Percentiles rank a stretch among this genome's conserved stretches.
phyloP scores from a whole-genome alignment of 2,113 vertebrate species.

The Canis aureus region DNA sequence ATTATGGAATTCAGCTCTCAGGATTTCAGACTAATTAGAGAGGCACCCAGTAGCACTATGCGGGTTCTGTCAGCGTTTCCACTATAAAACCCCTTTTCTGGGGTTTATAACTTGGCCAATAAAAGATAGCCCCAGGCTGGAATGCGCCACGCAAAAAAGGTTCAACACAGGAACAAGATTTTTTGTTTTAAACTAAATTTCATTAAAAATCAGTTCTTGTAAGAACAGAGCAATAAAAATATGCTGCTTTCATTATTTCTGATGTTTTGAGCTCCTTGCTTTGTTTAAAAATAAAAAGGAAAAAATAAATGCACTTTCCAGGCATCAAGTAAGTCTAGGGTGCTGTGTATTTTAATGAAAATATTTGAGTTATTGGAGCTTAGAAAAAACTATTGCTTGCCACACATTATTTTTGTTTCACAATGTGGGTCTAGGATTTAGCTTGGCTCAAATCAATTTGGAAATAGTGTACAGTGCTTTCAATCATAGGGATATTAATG shows the following conservation, averaged over 20 bases:
- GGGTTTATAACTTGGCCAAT: conserved; percentile 89
- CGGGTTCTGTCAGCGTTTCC: conserved; percentile 89
- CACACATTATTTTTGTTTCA: conserved; percentile 71
- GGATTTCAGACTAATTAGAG: conserved; percentile 90
- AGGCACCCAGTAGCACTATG: conserved; percentile 87
- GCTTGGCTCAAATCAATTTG: conserved; percentile 10
- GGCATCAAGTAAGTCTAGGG: conserved; percentile 43
- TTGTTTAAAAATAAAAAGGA: conserved; percentile 79
- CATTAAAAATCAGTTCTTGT: conserved; percentile 86
- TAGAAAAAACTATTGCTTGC: conserved; percentile 68
- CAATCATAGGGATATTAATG: background rate
- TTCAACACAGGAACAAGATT: conserved; percentile 85
- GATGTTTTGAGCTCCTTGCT: conserved; percentile 73
- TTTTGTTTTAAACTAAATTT: conserved; percentile 87
- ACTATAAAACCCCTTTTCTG: conserved; percentile 89
- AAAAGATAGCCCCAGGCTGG: conserved; percentile 89
- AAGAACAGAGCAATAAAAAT: conserved; percentile 86
- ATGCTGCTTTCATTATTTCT: conserved; percentile 77
- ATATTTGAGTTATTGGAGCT: conserved; percentile 70
- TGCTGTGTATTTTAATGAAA: conserved; percentile 78
- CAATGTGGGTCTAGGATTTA: conserved; percentile 7
- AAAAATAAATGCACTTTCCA: conserved; percentile 77
- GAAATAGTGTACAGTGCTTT: background rate
- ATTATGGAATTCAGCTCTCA: conserved; percentile 86
- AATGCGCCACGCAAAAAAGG: conserved; percentile 79